phyloP scores from a whole-genome alignment of 1,140 invertebrate species.

The Formica exsecta region DNA sequence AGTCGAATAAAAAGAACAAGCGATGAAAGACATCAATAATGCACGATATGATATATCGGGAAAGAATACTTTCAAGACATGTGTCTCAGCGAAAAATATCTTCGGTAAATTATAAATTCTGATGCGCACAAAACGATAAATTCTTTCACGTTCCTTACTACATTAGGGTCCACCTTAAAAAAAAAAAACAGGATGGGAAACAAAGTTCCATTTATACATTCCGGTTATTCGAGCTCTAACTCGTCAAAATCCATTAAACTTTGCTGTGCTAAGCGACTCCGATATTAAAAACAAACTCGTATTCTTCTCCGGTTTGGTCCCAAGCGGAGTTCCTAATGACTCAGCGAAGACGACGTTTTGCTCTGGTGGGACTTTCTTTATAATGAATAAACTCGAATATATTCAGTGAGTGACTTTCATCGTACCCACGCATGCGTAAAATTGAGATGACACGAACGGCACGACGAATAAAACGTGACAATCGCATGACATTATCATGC shows the following conservation, averaged over 20 bases:
- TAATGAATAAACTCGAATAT: slow-evolving; percentile 22
- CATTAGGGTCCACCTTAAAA: not conserved
- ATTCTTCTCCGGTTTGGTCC: not conserved
- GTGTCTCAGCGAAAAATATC: not conserved
- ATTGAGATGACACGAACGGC: slow-evolving; percentile 8
- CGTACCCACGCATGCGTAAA: not conserved
- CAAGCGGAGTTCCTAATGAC: not conserved
- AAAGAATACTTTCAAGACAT: not conserved
- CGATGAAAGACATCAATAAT: not conserved
- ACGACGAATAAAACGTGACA: not conserved
- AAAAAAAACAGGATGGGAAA: not conserved
- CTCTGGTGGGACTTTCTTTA: not conserved
- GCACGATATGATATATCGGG: not conserved
- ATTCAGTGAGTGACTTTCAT: slow-evolving; percentile 11
- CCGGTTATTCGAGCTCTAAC: no score
- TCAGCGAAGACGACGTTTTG: not conserved
- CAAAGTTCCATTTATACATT: not conserved
- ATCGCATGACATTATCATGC: not conserved
- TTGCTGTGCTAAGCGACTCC: not conserved
- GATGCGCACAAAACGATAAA: not conserved
- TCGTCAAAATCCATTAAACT: slow-evolving; percentile 9
- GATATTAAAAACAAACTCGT: slow-evolving; percentile 27
- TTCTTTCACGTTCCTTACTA: not conserved
- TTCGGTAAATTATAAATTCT: not conserved
- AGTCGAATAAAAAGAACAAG: not conserved